A percentile compares a stretch with the other conserved stretches of the same genome.
phyloP scores from a whole-genome alignment of 23 tunicate genomes.

The Ascidia mentula region DNA sequence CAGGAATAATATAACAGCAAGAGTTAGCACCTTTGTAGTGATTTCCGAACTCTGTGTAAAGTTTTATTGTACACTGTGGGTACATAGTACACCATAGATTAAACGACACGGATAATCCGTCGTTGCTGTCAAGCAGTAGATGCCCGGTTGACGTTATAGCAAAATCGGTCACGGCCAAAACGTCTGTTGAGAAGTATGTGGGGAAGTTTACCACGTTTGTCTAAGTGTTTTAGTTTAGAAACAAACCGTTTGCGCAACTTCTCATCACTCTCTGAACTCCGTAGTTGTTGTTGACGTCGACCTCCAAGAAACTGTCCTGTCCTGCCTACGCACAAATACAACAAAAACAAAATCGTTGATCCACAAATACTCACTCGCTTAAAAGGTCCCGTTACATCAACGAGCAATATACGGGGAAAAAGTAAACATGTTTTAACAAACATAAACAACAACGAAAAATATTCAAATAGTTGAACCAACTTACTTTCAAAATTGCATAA shows the following conservation, averaged over 20 bases:
- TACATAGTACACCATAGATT: slow-evolving; percentile 21
- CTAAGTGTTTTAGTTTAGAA: no score
- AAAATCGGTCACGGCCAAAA: slow-evolving; percentile 27
- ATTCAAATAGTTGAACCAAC: background rate
- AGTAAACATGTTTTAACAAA: no score
- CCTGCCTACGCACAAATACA: background rate
- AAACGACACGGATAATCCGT: slow-evolving; percentile 21
- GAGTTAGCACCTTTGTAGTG: background rate
- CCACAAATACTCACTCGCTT: no score
- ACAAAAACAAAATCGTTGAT: no score
- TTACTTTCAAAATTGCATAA: slow-evolving; percentile 15
- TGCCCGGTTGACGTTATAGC: slow-evolving; percentile 26
- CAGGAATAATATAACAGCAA: no score
- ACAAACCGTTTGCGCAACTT: slow-evolving; percentile 22
- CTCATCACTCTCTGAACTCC: slow-evolving; percentile 8
- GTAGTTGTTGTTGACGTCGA: slow-evolving; percentile 49
- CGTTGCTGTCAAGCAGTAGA: background rate
- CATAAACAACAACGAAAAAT: no score
- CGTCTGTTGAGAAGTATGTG: background rate
- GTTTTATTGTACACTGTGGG: slow-evolving; percentile 25
- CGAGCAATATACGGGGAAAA: no score
- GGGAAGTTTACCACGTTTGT: background rate
- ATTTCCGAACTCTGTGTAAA: background rate
- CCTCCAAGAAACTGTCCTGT: background rate
- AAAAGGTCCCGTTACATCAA: no score